Conservation (phyloP, 2,113 vertebrate genomes). For the Arenaria interpres region DNA sequence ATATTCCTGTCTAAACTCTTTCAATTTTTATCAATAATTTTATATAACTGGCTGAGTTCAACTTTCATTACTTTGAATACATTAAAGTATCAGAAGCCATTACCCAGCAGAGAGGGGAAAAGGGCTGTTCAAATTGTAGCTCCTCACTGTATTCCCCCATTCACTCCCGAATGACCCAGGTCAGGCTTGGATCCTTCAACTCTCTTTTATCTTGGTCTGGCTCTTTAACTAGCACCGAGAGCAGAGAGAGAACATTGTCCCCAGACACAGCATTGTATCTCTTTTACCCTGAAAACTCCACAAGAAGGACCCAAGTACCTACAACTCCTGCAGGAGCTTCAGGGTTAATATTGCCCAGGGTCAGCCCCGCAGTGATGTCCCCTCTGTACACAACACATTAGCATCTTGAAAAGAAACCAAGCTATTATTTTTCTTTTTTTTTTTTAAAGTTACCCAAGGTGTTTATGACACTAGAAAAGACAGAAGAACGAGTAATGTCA, state of each 20-base stretch:
- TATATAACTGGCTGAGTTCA: not conserved
- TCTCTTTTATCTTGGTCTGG: not conserved
- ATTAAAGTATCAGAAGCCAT: conserved; percentile 27
- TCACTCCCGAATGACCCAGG: not conserved
- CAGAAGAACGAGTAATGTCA: not conserved
- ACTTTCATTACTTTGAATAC: conserved; percentile 34
- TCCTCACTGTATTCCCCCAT: not conserved
- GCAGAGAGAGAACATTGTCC: not conserved
- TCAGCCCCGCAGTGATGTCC: not conserved
- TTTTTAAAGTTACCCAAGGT: not conserved
- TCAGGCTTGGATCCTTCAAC: not conserved
- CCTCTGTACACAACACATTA: not conserved
- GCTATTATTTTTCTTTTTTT: not conserved
- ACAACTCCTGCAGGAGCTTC: not conserved
- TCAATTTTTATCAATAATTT: conserved; percentile 38
- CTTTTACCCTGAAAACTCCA: not conserved
- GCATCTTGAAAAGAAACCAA: not conserved
- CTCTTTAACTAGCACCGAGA: not conserved
- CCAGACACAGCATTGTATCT: not conserved
- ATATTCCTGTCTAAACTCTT: not conserved
- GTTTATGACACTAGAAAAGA: not conserved
- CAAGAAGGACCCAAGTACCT: not conserved
- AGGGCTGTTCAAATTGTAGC: not conserved
- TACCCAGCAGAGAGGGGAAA: not conserved
- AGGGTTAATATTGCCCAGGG: not conserved